A percentile compares a stretch with the other conserved stretches of the same genome.
These are phyloP conservation scores for Odobenus rosmarus DNA, from an alignment of 2,113 vertebrate genomes.

Conservation along the genomic window DNA sequence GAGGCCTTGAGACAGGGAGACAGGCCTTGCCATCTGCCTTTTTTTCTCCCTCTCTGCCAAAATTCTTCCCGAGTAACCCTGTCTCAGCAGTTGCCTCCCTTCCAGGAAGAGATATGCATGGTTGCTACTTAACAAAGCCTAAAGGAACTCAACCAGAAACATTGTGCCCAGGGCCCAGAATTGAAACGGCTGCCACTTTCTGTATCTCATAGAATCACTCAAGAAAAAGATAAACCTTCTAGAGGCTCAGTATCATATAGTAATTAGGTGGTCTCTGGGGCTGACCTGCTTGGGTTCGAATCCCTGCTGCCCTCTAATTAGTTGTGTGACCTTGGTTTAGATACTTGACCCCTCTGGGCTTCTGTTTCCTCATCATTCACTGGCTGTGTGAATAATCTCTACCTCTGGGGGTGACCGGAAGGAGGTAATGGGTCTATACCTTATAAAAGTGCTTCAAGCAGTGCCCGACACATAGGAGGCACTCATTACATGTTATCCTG, in stretches of 20 bases:
- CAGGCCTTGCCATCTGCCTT: background rate
- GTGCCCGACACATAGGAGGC: background rate
- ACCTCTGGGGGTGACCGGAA: background rate
- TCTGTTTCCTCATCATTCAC: background rate
- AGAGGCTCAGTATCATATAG: background rate
- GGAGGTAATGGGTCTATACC: background rate
- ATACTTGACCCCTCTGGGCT: background rate
- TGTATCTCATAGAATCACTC: background rate
- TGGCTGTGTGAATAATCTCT: background rate
- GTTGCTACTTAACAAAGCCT: slow-evolving; percentile 4
- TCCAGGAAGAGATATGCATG: background rate
- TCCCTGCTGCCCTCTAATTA: background rate
- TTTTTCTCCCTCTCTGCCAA: background rate
- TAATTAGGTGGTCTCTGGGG: background rate
- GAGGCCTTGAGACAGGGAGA: background rate
- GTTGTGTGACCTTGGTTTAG: background rate
- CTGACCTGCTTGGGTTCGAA: background rate
- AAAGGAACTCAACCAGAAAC: slow-evolving; percentile 22
- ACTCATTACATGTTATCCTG: background rate
- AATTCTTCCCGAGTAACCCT: background rate
- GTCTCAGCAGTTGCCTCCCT: background rate
- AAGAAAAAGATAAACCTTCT: background rate
- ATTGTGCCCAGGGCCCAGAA: background rate
- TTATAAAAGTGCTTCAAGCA: background rate
- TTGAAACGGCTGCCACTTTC: background rate